A percentile compares a stretch with the other conserved stretches of the same genome.
phyloP scores from a whole-genome alignment of 2,797 vertebrate genomes.

The Rhinichthys osculus region DNA sequence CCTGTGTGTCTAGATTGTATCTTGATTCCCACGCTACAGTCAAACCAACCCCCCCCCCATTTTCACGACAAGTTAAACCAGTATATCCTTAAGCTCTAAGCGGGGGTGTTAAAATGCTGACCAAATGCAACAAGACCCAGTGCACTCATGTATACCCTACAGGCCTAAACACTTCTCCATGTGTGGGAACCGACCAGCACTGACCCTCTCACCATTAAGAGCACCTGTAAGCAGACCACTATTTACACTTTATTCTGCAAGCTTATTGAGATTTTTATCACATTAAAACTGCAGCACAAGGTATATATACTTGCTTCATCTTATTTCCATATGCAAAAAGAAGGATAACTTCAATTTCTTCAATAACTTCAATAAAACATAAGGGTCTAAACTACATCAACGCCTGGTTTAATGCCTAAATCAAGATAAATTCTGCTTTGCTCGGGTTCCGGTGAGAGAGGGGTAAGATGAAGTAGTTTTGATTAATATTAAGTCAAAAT shows the following conservation, averaged over 20 bases:
- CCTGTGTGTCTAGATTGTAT: slow-evolving; percentile 37
- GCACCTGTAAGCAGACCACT: slow-evolving; percentile 7
- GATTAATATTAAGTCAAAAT: background rate
- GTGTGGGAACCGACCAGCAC: slow-evolving; percentile 34
- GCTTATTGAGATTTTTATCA: slow-evolving; percentile 7
- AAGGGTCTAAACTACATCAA: background rate
- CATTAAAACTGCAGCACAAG: background rate
- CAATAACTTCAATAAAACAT: background rate
- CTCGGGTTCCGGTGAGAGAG: background rate
- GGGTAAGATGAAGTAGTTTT: background rate
- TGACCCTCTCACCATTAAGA: slow-evolving; percentile 39
- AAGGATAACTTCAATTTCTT: background rate
- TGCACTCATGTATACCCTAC: slow-evolving; percentile 10
- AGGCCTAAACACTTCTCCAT: slow-evolving; percentile 6
- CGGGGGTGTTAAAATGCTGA: slow-evolving; percentile 39
- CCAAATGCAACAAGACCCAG: slow-evolving; percentile 12
- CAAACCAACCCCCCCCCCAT: background rate
- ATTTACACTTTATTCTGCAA: slow-evolving; percentile 30
- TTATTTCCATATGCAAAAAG: background rate
- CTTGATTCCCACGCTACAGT: slow-evolving; percentile 35
- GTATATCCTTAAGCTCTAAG: slow-evolving; percentile 23
- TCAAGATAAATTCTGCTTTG: background rate
- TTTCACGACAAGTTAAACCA: slow-evolving; percentile 24
- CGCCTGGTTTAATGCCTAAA: background rate
- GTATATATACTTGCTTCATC: background rate